These are phyloP conservation scores for Crocodylus rhombifer DNA, from an alignment of 2,797 vertebrate genomes.

Conservation along the genomic window DNA sequence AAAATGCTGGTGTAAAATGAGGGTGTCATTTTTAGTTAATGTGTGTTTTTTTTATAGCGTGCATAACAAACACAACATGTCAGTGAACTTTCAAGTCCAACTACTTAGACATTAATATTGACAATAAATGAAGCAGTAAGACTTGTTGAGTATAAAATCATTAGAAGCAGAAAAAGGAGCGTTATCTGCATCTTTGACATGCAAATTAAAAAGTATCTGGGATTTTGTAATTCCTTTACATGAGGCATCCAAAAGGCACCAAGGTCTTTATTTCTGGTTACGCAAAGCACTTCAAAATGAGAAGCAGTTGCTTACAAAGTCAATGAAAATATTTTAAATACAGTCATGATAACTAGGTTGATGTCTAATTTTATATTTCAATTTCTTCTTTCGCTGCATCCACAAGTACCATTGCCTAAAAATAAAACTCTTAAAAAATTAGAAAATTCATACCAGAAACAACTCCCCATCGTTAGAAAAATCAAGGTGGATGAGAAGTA, in stretches of 20 bases:
- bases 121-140: neutral
- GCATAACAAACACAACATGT: constrained; percentile 8
- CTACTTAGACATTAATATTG: neutral
- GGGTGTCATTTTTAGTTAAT: neutral
- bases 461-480: neutral
- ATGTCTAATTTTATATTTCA: neutral
- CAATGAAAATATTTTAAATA: neutral
- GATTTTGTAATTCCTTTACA: neutral
- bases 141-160: neutral
- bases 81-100: neutral
- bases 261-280: neutral
- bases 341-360: neutral
- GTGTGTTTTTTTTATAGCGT: neutral
- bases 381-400: neutral
- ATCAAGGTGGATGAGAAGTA: neutral
- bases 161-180: neutral
- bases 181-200: neutral
- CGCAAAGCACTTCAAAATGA: neutral
- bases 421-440: neutral
- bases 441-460: neutral
- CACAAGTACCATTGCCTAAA: neutral
- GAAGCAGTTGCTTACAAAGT: neutral
- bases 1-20: neutral
- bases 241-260: neutral
- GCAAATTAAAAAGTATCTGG: neutral